These are phyloP conservation scores for Drosophila robusta DNA, from an alignment of 2,888 invertebrate genomes.

Conservation along the genomic window DNA sequence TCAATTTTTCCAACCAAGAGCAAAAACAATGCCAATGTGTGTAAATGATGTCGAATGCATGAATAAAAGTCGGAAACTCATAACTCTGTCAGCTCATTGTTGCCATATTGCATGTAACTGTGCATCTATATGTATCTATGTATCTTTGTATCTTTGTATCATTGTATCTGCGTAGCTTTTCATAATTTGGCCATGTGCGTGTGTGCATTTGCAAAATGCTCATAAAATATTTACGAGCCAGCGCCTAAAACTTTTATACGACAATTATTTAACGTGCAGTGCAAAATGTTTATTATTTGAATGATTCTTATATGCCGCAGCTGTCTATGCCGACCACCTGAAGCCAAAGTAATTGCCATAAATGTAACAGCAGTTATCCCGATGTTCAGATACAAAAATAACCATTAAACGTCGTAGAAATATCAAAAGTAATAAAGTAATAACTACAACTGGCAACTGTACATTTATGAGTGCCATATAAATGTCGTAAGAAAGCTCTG, in stretches of 20 bases:
- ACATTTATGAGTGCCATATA: background rate
- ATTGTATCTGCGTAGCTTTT: slow-evolving; percentile 11
- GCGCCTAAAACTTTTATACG: slow-evolving; percentile 43
- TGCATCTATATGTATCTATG: slow-evolving; percentile 4
- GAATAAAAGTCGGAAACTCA: slow-evolving; percentile 63
- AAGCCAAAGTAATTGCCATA: slow-evolving; percentile 33
- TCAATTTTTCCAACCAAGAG: slow-evolving; percentile 24
- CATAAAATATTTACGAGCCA: slow-evolving; percentile 60
- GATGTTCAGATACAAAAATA: slow-evolving; percentile 3
- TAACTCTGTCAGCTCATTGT: slow-evolving; percentile 55
- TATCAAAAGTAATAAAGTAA: slow-evolving; percentile 18
- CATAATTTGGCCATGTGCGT: slow-evolving; percentile 29
- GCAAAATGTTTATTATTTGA: slow-evolving; percentile 47
- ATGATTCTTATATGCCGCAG: slow-evolving; percentile 23
- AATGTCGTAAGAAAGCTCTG: slow-evolving; percentile 6
- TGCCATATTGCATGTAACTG: slow-evolving; percentile 21
- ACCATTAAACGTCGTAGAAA: slow-evolving; percentile 10
- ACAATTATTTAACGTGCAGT: slow-evolving; percentile 55
- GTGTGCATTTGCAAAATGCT: slow-evolving; percentile 33
- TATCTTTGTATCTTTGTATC: slow-evolving; percentile 3
- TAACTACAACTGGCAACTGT: slow-evolving; percentile 15
- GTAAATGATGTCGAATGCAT: slow-evolving; percentile 62
- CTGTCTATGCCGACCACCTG: slow-evolving; percentile 43
- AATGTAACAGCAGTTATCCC: slow-evolving; percentile 8
- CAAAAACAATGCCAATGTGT: slow-evolving; percentile 59